Evolutionary conservation across 2,888 invertebrate species (phyloP), one percentile per base, ranked within the genome.

Genomic region (Clunio marinus): DNA sequence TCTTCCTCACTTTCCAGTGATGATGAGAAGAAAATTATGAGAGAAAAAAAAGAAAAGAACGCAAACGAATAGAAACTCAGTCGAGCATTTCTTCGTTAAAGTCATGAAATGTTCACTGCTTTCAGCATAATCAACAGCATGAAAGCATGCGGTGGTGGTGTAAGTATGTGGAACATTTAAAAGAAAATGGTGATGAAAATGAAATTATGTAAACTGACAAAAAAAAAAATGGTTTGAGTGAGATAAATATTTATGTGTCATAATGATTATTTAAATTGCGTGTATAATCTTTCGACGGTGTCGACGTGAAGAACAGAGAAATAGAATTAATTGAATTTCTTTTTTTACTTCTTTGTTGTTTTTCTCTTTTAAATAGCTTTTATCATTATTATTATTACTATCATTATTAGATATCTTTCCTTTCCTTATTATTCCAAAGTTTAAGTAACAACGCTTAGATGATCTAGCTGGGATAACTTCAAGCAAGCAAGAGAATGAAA

Each of bases 161-260:
- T 27, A 20, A 25, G 57, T 27, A 25, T 57, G 13, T 7, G 41
- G 13, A 41, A 41, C 10, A 41, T 41, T 32, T 4, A 41, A 51
- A 25, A 27, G 7, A 25, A 57, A 57, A 57, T 5, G 25, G 27
- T 20, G 25, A 57, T 57, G 57, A 57, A 57, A 57, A 57, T 51
- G 22, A 51, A 51, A 51, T 51, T 51, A 22, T 51, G 51, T 51
- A 51, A 51, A 51, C 51, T 51, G 51, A 51, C 51, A 13, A 45
- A 51, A 32, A 13, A 32, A 51, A 51, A 51, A 51, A 20, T 57
- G 57, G 57, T n/a, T 57, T 57, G 25, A 57, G 25, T n/a, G 57
- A 27, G 57, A 27, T 57, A 57, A 57, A 57, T 57, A 57, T 57
- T 57, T 57, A 57, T 57, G 57, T 57, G 57, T 57, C 57, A 57